Conservation (phyloP, 2,888 invertebrate genomes). For the Polietes domitor region DNA sequence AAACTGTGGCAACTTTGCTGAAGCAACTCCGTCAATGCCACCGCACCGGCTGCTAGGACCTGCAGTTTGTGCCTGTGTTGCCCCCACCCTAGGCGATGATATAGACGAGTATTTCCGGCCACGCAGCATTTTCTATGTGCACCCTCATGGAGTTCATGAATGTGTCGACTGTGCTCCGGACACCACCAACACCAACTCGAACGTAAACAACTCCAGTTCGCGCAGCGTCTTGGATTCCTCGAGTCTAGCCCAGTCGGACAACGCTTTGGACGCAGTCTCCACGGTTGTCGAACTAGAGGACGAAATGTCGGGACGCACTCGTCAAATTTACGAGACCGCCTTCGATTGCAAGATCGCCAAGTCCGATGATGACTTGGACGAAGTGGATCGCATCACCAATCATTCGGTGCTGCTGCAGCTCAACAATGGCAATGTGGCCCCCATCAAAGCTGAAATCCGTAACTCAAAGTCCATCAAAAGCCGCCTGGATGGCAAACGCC, state of each 20-base stretch:
- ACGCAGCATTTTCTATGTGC: conserved; percentile 86
- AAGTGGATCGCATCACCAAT: conserved; percentile 90
- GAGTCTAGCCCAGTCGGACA: conserved; percentile 65
- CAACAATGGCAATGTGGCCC: conserved; percentile 76
- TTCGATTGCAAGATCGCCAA: conserved; percentile 93
- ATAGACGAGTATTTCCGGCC: conserved; percentile 85
- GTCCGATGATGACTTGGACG: conserved; percentile 90
- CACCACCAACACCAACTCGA: conserved; percentile 55
- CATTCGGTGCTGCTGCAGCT: conserved; percentile 87
- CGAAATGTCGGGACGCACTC: conserved; percentile 83
- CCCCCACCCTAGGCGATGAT: conserved; percentile 84
- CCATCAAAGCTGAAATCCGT: conserved; percentile 81
- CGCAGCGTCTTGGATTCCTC: conserved; percentile 54
- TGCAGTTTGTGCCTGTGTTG: conserved; percentile 88
- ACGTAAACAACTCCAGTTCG: conserved; percentile 58
- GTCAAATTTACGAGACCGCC: conserved; percentile 93
- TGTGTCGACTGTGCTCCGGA: conserved; percentile 79
- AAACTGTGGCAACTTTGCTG: conserved; percentile 68
- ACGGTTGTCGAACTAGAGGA: conserved; percentile 74
- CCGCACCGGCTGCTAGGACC: conserved; percentile 86
- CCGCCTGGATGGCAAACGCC: conserved; percentile 77
- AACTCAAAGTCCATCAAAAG: conserved; percentile 72
- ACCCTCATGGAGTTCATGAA: conserved; percentile 85
- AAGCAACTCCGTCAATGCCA: conserved; percentile 82
- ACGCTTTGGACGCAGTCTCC: conserved; percentile 61